Conservation (phyloP, 1,140 invertebrate genomes). For the Drosophila melanica region DNA sequence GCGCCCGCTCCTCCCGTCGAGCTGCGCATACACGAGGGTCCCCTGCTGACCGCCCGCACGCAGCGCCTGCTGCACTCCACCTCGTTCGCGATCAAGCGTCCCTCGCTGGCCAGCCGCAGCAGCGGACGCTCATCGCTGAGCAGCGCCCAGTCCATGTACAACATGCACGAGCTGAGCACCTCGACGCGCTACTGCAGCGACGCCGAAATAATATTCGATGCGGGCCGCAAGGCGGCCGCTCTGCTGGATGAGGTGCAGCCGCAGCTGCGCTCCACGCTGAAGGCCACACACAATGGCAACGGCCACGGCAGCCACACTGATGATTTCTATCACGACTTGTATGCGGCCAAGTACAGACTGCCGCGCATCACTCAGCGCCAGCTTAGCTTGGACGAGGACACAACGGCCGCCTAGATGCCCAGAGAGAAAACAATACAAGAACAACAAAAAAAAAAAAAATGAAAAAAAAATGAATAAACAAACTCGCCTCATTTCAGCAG, state of each 20-base stretch:
- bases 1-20: conserved; percentile 35
- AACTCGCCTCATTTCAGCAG: conserved; percentile 34
- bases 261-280: conserved; percentile 62
- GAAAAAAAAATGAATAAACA: conserved; percentile 4
- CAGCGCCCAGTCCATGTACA: conserved; percentile 75
- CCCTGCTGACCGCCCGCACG: conserved; percentile 56
- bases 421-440: not conserved
- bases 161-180: conserved; percentile 67
- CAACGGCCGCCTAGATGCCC: conserved; percentile 39
- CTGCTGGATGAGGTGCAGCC: conserved; percentile 75
- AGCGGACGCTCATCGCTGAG: conserved; percentile 71
- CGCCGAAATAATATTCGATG: conserved; percentile 67
- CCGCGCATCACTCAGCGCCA: conserved; percentile 61
- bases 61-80: conserved; percentile 74
- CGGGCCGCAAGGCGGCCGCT: conserved; percentile 67
- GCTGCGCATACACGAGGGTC: conserved; percentile 65
- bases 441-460: not conserved
- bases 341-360: conserved; percentile 63
- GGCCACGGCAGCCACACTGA: conserved; percentile 13
- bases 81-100: conserved; percentile 80
- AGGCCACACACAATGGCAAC: conserved; percentile 44
- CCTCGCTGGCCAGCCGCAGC: conserved; percentile 68
- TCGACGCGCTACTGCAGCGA: conserved; percentile 61
- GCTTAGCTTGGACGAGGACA: conserved; percentile 65
- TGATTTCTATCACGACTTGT: conserved; percentile 69